Percentiles rank a stretch among this genome's conserved stretches.
Conservation (phyloP, 2,888 invertebrate genomes). For the Rapana venosa region DNA sequence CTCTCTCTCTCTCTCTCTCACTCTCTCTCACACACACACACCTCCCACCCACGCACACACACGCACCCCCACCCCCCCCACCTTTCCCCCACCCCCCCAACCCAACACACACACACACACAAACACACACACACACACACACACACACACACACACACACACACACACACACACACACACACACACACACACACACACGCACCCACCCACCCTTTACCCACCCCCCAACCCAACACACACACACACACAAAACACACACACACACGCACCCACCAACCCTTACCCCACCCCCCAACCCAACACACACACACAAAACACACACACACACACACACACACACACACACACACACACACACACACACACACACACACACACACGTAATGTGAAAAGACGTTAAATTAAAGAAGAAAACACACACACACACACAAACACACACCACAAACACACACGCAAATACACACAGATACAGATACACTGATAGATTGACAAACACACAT, state of each 20-base stretch:
- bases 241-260: background rate
- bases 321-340: background rate
- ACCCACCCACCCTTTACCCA: background rate
- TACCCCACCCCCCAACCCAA: background rate
- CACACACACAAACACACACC: background rate
- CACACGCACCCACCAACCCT: background rate
- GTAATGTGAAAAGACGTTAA: too few species aligned
- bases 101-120: too few species aligned
- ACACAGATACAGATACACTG: too few species aligned
- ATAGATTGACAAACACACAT: too few species aligned
- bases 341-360: conserved; percentile 5
- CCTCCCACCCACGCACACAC: too few species aligned
- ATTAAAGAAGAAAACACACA: too few species aligned
- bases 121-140: background rate
- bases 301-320: background rate
- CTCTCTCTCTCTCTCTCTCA: too few species aligned
- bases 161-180: background rate
- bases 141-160: background rate
- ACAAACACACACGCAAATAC: background rate
- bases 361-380: too few species aligned
- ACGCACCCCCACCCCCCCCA: too few species aligned
- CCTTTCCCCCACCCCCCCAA: too few species aligned
- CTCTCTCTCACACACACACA: too few species aligned
- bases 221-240: too few species aligned
- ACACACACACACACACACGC: background rate